Percentiles rank a stretch among this genome's conserved stretches.
These are phyloP conservation scores for Alsophila aescularia DNA, from an alignment of 2,888 invertebrate genomes.

Conservation along the genomic window DNA sequence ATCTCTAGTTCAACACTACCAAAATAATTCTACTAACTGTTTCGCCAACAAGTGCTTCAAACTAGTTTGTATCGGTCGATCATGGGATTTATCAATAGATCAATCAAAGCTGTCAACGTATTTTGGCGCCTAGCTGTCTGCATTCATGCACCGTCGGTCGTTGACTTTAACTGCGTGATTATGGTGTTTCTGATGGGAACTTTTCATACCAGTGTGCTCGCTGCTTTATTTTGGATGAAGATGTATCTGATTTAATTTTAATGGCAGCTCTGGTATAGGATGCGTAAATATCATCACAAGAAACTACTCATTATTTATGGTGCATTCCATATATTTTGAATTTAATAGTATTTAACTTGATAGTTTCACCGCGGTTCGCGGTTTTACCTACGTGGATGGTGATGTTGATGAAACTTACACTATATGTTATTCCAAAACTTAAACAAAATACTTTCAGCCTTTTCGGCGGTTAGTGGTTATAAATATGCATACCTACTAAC, in stretches of 20 bases:
- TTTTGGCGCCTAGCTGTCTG: constrained; percentile 74
- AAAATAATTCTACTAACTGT: constrained; percentile 14
- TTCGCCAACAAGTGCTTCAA: constrained; percentile 11
- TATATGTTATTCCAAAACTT: too few relatives aligned
- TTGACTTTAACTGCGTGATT: constrained; percentile 47
- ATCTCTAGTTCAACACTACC: neutral
- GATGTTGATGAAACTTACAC: too few relatives aligned
- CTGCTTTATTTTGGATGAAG: constrained; percentile 9
- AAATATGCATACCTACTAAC: too few relatives aligned
- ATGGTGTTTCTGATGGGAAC: constrained; percentile 27
- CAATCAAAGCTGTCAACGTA: constrained; percentile 65
- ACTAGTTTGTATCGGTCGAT: constrained; percentile 30
- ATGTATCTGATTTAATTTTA: constrained; percentile 16
- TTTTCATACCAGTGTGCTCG: constrained; percentile 20
- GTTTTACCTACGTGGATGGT: too few relatives aligned
- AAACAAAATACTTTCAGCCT: too few relatives aligned
- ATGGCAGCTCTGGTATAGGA: neutral
- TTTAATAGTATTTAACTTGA: too few relatives aligned
- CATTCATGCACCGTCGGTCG: constrained; percentile 56
- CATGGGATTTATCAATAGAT: constrained; percentile 54
- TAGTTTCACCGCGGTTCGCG: too few relatives aligned
- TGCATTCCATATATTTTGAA: too few relatives aligned
- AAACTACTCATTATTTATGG: too few relatives aligned
- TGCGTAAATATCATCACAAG: neutral
- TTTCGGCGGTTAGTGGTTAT: too few relatives aligned